Conservation (phyloP, 2,888 invertebrate species). For the Caenorhabditis auriculariae region DNA sequence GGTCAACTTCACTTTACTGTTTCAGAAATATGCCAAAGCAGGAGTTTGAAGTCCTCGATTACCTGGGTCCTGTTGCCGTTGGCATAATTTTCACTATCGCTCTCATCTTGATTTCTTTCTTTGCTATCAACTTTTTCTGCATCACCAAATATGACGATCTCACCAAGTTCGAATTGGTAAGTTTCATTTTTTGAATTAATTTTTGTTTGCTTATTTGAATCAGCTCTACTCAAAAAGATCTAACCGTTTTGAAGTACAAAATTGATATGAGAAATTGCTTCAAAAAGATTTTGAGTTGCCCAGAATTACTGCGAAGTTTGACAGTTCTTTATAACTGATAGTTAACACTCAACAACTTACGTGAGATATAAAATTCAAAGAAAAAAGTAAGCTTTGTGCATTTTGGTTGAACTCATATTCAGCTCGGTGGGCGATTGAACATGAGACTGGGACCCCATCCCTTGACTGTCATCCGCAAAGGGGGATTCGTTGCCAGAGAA, state of each 20-base stretch:
- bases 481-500: constrained; percentile 26
- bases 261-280: too few species aligned
- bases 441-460: constrained; percentile 57
- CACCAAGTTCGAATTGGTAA: constrained; percentile 60
- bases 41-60: constrained; percentile 53
- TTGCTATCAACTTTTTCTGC: constrained; percentile 59
- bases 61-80: constrained; percentile 53
- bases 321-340: too few species aligned
- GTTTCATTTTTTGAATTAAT: constrained; percentile 1
- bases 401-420: too few species aligned
- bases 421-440: constrained; percentile 50
- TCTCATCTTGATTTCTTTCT: constrained; percentile 53
- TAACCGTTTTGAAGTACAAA: too few species aligned
- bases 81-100: constrained; percentile 47
- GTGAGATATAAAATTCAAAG: too few species aligned
- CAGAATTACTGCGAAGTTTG: background rate
- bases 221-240: background rate
- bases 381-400: too few species aligned
- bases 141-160: constrained; percentile 60
- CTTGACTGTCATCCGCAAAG: constrained; percentile 37
- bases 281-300: too few species aligned
- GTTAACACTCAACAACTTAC: too few species aligned
- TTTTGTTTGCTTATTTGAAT: background rate
- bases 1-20: too few species aligned
- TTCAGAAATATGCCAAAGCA: constrained; percentile 58